These are phyloP conservation scores for Elanus axillaris DNA, from an alignment of 2,113 vertebrate species.

Conservation along the genomic window DNA sequence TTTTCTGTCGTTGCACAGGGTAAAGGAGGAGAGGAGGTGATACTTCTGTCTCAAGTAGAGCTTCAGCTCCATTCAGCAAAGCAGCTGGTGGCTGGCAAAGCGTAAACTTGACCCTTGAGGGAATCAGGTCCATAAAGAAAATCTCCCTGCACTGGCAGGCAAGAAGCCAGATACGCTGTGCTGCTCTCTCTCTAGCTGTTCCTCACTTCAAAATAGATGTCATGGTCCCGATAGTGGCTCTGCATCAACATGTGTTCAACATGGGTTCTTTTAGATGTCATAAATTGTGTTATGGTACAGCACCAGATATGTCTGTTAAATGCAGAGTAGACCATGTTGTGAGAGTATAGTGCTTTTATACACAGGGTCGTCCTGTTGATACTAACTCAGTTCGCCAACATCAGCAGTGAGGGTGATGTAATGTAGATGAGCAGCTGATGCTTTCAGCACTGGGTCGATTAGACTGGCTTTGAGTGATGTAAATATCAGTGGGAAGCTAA, in stretches of 20 bases:
- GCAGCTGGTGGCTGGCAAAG: neutral
- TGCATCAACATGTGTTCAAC: neutral
- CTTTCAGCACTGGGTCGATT: neutral
- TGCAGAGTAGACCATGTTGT: neutral
- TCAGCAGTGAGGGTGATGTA: neutral
- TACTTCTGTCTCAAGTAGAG: neutral
- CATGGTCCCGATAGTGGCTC: fast-evolving
- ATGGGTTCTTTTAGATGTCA: neutral
- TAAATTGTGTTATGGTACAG: neutral
- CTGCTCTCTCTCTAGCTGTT: neutral
- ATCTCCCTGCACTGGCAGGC: neutral
- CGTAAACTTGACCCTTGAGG: neutral
- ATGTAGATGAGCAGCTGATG: neutral
- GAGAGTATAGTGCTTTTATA: neutral
- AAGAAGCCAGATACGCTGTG: neutral
- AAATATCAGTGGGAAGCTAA: neutral
- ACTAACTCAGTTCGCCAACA: neutral
- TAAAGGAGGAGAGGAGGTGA: neutral
- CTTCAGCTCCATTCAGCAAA: neutral
- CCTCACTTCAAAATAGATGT: neutral
- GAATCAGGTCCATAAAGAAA: neutral
- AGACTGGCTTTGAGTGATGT: neutral
- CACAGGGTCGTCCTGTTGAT: neutral
- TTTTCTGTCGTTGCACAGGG: neutral
- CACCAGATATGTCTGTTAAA: neutral